Percentiles rank a stretch among this genome's conserved stretches.
phyloP scores from a whole-genome alignment of 2,113 vertebrate genomes.

The Antennarius striatus region DNA sequence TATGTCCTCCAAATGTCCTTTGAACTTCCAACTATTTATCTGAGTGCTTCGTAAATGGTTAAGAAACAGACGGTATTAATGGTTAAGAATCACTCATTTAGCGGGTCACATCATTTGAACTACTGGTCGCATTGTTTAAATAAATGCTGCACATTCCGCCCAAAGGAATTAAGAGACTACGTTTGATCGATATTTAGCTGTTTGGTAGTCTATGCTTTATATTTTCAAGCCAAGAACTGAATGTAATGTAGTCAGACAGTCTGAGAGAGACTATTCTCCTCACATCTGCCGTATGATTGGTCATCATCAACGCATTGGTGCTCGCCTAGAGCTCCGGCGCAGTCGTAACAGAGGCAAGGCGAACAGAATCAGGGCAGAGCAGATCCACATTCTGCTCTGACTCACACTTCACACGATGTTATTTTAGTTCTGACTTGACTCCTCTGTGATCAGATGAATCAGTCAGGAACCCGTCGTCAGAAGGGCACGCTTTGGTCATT shows the following conservation, averaged over 20 bases:
- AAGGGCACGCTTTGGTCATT: conserved; percentile 8
- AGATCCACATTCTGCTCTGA: conserved; percentile 49
- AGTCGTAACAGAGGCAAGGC: conserved; percentile 7
- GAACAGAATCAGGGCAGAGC: conserved; percentile 44
- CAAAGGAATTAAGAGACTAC: too few species aligned
- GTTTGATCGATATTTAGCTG: too few species aligned
- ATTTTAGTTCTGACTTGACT: conserved; percentile 32
- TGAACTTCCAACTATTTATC: too few species aligned
- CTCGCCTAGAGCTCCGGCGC: conserved; percentile 3
- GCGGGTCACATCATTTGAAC: too few species aligned
- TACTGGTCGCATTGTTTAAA: too few species aligned
- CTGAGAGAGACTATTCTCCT: background rate
- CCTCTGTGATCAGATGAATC: conserved; percentile 20
- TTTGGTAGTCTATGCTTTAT: too few species aligned
- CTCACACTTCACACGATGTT: conserved; percentile 53
- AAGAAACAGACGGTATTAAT: too few species aligned
- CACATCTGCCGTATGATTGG: conserved; percentile 14
- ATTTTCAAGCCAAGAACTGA: background rate
- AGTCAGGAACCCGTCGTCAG: background rate
- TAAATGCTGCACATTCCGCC: too few species aligned
- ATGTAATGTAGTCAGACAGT: background rate
- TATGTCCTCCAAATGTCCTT: too few species aligned
- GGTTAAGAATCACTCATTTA: too few species aligned
- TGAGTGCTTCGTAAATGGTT: too few species aligned
- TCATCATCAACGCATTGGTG: background rate